phyloP scores from a whole-genome alignment of 2,113 vertebrate genomes.

The Polypterus senegalus region DNA sequence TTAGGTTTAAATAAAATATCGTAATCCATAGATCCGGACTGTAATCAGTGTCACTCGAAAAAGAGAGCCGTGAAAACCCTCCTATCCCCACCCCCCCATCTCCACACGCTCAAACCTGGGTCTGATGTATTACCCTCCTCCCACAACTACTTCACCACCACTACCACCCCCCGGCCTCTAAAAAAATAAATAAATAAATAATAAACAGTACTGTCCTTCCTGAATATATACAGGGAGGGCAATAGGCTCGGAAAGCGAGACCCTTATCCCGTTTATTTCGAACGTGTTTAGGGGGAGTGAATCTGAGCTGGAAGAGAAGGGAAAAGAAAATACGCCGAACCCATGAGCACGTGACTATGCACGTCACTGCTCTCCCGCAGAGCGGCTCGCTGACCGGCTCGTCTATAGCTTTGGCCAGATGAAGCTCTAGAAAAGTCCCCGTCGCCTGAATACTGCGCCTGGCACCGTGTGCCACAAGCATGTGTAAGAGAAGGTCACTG shows the following conservation, averaged over 20 bases:
- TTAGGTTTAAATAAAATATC: constrained; percentile 32
- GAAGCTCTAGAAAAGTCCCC: too few species aligned
- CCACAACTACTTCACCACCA: constrained; percentile 25
- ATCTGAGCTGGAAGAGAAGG: constrained; percentile 32
- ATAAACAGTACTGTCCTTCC: too few species aligned
- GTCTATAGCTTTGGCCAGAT: too few species aligned
- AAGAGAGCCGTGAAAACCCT: constrained; percentile 38
- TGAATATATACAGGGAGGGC: constrained; percentile 11
- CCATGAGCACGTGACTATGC: constrained; percentile 48
- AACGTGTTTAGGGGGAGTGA: constrained; percentile 10
- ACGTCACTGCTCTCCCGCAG: constrained; percentile 34
- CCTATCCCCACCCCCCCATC: constrained; percentile 39
- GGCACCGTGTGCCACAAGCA: too few species aligned
- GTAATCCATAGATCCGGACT: constrained; percentile 30
- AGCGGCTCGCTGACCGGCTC: too few species aligned
- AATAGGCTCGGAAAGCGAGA: constrained; percentile 12
- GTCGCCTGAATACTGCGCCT: too few species aligned
- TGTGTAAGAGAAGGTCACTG: too few species aligned
- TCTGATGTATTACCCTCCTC: constrained; percentile 35
- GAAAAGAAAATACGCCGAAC: constrained; percentile 53
- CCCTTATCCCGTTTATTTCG: constrained; percentile 43
- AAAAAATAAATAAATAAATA: too few species aligned
- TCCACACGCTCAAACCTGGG: constrained; percentile 24
- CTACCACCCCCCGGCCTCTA: too few species aligned
- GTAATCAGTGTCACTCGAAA: constrained; percentile 43